phyloP scores from a whole-genome alignment of 2,797 vertebrate species.

The Chrosomus eos region DNA sequence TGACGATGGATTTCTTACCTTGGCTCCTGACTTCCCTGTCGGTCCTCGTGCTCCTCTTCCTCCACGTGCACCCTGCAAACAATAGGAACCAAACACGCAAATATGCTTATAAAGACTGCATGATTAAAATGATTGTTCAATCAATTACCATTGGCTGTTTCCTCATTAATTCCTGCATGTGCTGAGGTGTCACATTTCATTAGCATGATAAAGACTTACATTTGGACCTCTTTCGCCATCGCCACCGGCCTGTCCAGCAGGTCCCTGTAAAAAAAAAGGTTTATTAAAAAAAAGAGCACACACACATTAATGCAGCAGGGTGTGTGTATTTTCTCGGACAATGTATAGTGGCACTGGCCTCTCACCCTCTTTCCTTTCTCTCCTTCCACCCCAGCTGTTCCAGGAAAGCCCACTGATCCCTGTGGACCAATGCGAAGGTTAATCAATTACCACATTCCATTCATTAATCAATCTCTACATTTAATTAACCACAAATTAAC shows the following conservation, averaged over 20 bases:
- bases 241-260: conserved; percentile 82
- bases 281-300: conserved; percentile 44
- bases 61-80: conserved; percentile 82
- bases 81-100: conserved; percentile 54
- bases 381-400: conserved; percentile 79
- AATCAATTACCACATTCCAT: conserved; percentile 72
- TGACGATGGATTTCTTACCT: conserved; percentile 73
- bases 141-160: conserved; percentile 21
- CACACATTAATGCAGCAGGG: background rate
- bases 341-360: background rate
- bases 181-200: conserved; percentile 47
- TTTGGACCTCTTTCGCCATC: conserved; percentile 86
- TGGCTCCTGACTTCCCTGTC: conserved; percentile 88
- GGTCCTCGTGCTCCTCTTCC: conserved; percentile 87
- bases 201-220: conserved; percentile 74
- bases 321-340: background rate
- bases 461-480: conserved; percentile 70
- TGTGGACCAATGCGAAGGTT: conserved; percentile 74
- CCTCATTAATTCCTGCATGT: background rate
- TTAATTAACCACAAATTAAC: conserved; percentile 80
- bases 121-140: conserved; percentile 24
- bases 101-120: background rate
- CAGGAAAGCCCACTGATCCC: conserved; percentile 88
- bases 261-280: conserved; percentile 79
- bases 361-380: conserved; percentile 92